Evolutionary conservation across 2,797 vertebrate genomes (phyloP), one percentile per base, ranked within the genome.

Genomic region (Agapornis canus): DNA sequence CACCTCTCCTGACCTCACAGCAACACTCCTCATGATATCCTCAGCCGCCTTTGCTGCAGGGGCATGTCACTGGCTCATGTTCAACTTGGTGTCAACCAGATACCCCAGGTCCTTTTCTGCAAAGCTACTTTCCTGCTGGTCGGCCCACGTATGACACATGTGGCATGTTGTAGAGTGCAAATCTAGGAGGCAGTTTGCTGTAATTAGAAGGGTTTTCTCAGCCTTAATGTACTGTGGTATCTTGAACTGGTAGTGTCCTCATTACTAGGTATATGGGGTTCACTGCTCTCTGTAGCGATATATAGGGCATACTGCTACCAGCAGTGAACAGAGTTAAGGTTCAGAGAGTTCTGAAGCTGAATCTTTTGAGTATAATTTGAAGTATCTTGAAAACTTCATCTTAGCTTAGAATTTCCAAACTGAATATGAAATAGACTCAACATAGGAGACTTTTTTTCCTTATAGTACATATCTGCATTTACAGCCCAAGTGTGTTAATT

Each of bases 401-500:
- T 94, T 72, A 91, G 59, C 79, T 95, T 91, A 89, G 82, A 91
- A 90, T 92, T 95, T 95, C 59, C 73, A 66, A 96, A 77, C 54
- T 90, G 91, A 93, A 94, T 94, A 91, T 59, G 66, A 95, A 94
- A 92, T 20, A 94, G 80, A 86, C 79, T 92, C 89, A 86, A 82
- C 79, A 81, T 22, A 90, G 59, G 57, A 91, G 56, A 77, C 32
- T 94, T 49, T 37, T 94, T 94, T 92, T 6, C n/a, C 71, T 72
- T 78, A 85, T 87, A 91, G 79, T 94, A 87, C 82, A 65, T 94
- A 83, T 93, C 92, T 96, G 51, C 85, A 84, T 94, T 96, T 83
- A 86, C 90, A 95, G 85, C 90, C 68, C 71, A 71, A 96, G 88
- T 78, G 83, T 96, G 89, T 81, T 93, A 96, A 96, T 96, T 76